Conservation (phyloP, 2,113 vertebrate species). For the Apteryx mantelli region DNA sequence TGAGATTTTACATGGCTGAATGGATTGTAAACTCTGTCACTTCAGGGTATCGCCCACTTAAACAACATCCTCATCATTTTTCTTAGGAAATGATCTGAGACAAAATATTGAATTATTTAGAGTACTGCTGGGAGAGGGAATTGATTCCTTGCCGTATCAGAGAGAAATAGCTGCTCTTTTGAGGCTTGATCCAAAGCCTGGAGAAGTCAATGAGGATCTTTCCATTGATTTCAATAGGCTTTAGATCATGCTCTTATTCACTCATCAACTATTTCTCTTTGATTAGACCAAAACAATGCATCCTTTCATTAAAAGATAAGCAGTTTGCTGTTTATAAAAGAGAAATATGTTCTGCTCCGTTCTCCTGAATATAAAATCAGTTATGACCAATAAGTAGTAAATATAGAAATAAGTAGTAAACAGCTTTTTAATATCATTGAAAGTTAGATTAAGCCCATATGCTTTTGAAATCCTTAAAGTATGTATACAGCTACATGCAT, state of each 20-base stretch:
- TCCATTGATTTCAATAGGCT: slow-evolving; percentile 54
- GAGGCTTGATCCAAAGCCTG: slow-evolving; percentile 63
- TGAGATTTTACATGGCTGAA: slow-evolving; percentile 9
- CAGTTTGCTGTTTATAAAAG: neutral
- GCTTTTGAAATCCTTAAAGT: neutral
- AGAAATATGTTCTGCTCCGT: neutral
- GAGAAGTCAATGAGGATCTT: slow-evolving; percentile 60
- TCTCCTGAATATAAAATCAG: neutral
- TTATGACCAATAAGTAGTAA: neutral
- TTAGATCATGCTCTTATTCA: slow-evolving; percentile 45
- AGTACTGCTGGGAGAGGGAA: slow-evolving; percentile 57
- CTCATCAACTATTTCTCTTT: slow-evolving; percentile 46
- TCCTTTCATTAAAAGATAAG: slow-evolving; percentile 12
- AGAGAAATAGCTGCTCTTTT: slow-evolving; percentile 68
- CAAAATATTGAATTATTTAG: slow-evolving; percentile 74
- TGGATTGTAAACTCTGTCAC: slow-evolving; percentile 47
- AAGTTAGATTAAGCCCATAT: neutral
- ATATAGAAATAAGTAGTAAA: neutral
- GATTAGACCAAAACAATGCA: slow-evolving; percentile 41
- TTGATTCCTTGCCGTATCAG: slow-evolving; percentile 67
- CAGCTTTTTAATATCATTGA: neutral
- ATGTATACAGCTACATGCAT: neutral
- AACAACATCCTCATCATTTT: slow-evolving; percentile 67
- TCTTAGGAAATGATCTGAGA: slow-evolving; percentile 70
- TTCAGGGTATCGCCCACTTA: slow-evolving; percentile 50